Conservation (phyloP, 1,140 invertebrate genomes). For the Apis dorsata region DNA sequence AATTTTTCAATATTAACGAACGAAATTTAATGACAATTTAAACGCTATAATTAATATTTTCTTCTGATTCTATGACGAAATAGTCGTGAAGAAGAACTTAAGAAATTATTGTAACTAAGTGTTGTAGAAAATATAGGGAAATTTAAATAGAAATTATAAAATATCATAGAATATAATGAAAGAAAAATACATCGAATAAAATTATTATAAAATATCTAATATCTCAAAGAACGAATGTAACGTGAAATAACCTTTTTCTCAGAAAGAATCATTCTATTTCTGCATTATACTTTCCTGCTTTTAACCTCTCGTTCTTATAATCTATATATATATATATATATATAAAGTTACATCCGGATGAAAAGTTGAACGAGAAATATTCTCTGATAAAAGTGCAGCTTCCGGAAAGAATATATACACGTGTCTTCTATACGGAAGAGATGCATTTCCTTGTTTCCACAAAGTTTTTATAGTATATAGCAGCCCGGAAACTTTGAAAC, state of each 20-base stretch:
- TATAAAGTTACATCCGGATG: conserved; percentile 7
- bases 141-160: too few relatives aligned
- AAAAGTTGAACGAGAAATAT: conserved; percentile 2
- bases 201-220: too few relatives aligned
- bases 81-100: too few relatives aligned
- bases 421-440: not conserved
- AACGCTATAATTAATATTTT: too few relatives aligned
- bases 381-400: conserved; percentile 21
- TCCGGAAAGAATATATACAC: not conserved
- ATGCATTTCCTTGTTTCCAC: conserved; percentile 12
- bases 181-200: too few relatives aligned
- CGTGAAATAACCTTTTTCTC: not conserved
- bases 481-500: not conserved
- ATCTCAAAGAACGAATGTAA: not conserved
- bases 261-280: not conserved
- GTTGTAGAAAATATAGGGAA: too few relatives aligned
- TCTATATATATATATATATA: not conserved
- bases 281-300: not conserved
- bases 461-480: conserved; percentile 16
- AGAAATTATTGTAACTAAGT: too few relatives aligned
- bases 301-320: not conserved
- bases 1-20: too few relatives aligned
- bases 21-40: too few relatives aligned
- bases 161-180: too few relatives aligned
- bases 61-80: too few relatives aligned